Conservation (phyloP, 2,113 vertebrate genomes). For the Atractosteus spatula region DNA sequence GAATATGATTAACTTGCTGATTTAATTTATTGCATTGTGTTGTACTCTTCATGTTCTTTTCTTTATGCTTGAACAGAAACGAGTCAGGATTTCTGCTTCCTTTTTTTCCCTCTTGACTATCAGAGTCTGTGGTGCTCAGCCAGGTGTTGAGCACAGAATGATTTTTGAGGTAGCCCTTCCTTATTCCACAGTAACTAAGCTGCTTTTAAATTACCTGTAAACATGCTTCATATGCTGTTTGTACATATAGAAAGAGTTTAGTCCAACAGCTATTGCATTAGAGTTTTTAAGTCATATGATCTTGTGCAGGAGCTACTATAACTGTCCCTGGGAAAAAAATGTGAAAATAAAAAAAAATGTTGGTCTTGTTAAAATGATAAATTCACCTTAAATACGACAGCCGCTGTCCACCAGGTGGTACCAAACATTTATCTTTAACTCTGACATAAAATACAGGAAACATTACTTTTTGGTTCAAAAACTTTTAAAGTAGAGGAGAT, state of each 20-base stretch:
- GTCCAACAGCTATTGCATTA: background rate
- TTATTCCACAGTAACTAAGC: background rate
- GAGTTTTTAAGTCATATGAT: no score
- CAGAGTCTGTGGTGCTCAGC: background rate
- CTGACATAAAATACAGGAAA: background rate
- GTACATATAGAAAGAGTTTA: background rate
- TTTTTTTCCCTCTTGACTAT: background rate
- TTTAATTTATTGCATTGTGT: background rate
- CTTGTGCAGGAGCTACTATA: no score
- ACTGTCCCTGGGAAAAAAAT: no score
- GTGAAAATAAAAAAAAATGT: background rate
- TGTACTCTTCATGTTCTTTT: background rate
- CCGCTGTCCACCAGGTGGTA: conserved; percentile 60
- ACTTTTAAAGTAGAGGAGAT: background rate
- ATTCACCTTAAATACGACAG: conserved; percentile 41
- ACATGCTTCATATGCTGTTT: no score
- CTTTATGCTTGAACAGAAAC: no score
- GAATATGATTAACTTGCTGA: conserved; percentile 1
- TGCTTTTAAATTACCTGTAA: background rate
- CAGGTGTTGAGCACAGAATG: background rate
- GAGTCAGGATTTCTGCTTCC: no score
- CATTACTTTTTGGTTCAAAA: no score
- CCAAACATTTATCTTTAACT: conserved; percentile 55
- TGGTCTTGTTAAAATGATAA: conserved; percentile 4
- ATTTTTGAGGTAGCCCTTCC: background rate